Evolutionary conservation across 2,113 vertebrate species (phyloP), one percentile per base, ranked within the genome.

Genomic region (Synchiropus splendidus): DNA sequence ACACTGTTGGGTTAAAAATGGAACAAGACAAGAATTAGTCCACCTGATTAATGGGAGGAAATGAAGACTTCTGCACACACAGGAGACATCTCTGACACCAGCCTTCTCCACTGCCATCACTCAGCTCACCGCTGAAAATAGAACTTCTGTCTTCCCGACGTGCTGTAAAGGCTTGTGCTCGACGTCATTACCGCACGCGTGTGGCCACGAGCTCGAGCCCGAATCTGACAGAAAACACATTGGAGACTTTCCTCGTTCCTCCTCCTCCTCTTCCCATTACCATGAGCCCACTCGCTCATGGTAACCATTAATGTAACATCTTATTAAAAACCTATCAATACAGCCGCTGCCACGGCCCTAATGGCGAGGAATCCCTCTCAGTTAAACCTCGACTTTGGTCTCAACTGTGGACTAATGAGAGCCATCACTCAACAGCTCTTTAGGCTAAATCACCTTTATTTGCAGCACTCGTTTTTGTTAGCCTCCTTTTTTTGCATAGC

Each of bases 301-400:
- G 83, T 81, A 85, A 80, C 72, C 77, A 79, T 82, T 84, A 84
- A 85, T 81, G 77, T 78, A 70, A 74, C 44, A 58, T 82, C 86
- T 86, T 87, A 86, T 88, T 86, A 88, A 86, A 87, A 87, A 81
- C 75, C 83, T 85, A 88, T 88, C 83, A 88, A 88, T 87, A 87
- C 65, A 52, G 54, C 45, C 15, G 36, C 75, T 83, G 85, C 79
- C 82, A 83, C 54, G 18, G 70, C 46, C 5, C 77, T 88, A 86
- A 88, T 85, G 82, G 82, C 65, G 68, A 84, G 74, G 81, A 80
- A 88, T 85, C 79, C 74, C 81, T 86, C 81, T 84, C 81, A 67
- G 81, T 87, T 85, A 83, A 83, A 77, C 74, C 78, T 72, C 48
- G 70, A 78, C 83, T 85, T 82, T 83, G 72, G 81, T 82, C 80